Evolutionary conservation across 1,140 invertebrate species (phyloP), one percentile per base, ranked within the genome.

Genomic region (Nephotettix cincticeps): DNA sequence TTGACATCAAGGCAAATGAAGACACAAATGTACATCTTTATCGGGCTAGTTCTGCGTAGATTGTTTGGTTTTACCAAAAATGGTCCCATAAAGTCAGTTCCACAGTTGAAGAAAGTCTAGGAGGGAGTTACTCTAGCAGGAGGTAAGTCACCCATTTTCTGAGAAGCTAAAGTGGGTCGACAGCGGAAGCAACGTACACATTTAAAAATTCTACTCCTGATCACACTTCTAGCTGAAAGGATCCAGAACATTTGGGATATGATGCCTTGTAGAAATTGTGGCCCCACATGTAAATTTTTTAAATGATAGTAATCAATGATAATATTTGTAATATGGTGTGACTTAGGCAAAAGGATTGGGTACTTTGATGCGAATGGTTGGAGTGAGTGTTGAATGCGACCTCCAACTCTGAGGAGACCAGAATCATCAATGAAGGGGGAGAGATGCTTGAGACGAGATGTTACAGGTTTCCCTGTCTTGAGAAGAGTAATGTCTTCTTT

Each of bases 1-100:
- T 76, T 77, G 1, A 80, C 80, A 0, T 71, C 56, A 21, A 81
- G 78, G 66, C 81, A 84, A 6, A 82, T 77, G 68, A 83, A 84
- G 17, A 83, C 0, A 29, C 73, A 75, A n/a, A 81, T 68, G 67
- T 82, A 84, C 1, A 71, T 75, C 69, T 84, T 84, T 4, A 75
- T n/a, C 21, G 63, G 63, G 11, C 72, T 75, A 19, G 65, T 67
- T 28, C 75, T 72, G 21, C 77, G 69, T 14, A 30, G 21, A 17
- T 4, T 28, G 19, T 63, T 6, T 11, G 17, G 21, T 28, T 63
- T 13, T 17, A 27, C 14, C 3, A 3, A 11, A 17, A 30, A 63
- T 9, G 58, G 29, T 19, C 32, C 32, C 17, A 17, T 21, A 23
- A 11, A 36, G 30, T 66, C 64, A 9, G 40, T 13, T 4, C 28